Evolutionary conservation across 2,113 vertebrate genomes (phyloP).

Genomic region (Thomomys bottae): DNA sequence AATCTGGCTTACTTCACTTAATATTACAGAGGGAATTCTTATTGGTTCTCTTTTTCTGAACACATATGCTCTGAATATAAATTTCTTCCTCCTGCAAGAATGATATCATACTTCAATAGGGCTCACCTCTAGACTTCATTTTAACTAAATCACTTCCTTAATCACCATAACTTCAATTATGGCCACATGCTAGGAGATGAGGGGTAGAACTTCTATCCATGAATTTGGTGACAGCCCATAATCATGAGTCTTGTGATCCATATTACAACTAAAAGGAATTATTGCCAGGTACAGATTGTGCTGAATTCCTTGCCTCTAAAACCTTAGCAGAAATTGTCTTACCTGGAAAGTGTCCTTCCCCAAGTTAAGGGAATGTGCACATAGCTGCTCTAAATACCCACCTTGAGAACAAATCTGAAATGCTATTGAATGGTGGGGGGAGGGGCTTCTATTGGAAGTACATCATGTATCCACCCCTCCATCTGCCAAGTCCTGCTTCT

Average conservation of each 20-base stretch:
- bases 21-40: background rate
- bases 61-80: background rate
- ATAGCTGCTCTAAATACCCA: background rate
- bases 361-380: background rate
- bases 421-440: rapidly evolving
- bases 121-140: background rate
- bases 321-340: background rate
- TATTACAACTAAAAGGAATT: background rate
- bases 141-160: background rate
- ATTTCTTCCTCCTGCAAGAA: background rate
- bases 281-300: background rate
- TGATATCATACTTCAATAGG: background rate
- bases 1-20: too few species aligned
- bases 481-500: background rate
- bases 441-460: background rate
- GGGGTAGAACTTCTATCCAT: background rate
- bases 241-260: background rate
- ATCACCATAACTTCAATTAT: background rate
- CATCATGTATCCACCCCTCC: background rate
- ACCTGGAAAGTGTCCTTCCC: background rate
- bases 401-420: background rate
- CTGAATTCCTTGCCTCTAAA: background rate
- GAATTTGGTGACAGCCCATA: background rate
- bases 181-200: background rate
- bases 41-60: background rate